phyloP scores from a whole-genome alignment of 2,888 invertebrate species.

The Mythimna pallens region DNA sequence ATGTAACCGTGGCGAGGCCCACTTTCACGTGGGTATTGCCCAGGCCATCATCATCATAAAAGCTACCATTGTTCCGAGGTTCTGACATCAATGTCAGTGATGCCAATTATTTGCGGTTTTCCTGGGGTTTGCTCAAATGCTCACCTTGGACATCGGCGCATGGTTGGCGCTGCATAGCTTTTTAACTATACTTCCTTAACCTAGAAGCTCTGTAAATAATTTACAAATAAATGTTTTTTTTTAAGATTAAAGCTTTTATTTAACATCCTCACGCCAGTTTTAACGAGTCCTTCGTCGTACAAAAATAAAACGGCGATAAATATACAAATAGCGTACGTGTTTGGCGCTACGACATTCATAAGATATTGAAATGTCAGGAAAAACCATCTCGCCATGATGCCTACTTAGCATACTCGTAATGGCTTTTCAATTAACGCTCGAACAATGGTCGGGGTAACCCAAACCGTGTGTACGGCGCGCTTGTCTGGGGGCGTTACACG shows the following conservation, averaged over 20 bases:
- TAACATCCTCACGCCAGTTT: constrained; percentile 20
- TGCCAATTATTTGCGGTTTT: constrained; percentile 67
- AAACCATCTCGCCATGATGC: constrained; percentile 62
- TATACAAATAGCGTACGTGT: constrained; percentile 45
- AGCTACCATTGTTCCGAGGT: constrained; percentile 63
- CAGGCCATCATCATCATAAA: constrained; percentile 64
- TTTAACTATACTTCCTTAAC: constrained; percentile 21
- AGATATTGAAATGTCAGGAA: constrained; percentile 62
- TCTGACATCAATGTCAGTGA: constrained; percentile 26
- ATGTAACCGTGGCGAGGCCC: constrained; percentile 69
- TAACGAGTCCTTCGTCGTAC: constrained; percentile 18
- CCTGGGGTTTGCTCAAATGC: constrained; percentile 55
- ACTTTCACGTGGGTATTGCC: constrained; percentile 85
- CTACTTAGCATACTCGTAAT: constrained; percentile 69
- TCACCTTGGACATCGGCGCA: constrained; percentile 25
- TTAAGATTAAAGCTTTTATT: constrained; percentile 1
- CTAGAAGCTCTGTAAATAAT: neutral
- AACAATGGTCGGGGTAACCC: constrained; percentile 75
- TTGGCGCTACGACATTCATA: constrained; percentile 48
- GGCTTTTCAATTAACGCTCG: constrained; percentile 61
- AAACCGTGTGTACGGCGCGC: constrained; percentile 59
- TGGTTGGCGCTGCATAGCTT: constrained; percentile 2
- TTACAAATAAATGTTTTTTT: neutral
- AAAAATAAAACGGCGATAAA: constrained; percentile 47
- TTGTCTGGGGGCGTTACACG: constrained; percentile 58